A percentile compares a stretch with the other conserved stretches of the same genome.
phyloP scores from a whole-genome alignment of 2,797 vertebrate species.

The Pristis pectinata region DNA sequence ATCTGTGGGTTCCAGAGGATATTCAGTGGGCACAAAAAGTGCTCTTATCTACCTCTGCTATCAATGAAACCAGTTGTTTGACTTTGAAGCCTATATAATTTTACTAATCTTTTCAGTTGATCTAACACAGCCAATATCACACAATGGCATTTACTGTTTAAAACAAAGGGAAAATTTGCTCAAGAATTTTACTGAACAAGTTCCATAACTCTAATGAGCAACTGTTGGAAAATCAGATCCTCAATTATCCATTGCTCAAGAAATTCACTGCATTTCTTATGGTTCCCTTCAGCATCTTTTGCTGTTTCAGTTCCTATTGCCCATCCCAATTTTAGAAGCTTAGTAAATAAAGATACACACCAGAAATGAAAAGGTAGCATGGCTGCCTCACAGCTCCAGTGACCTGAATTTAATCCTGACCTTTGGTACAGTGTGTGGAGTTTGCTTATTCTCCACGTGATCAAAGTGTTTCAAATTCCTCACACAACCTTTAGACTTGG shows the following conservation, averaged over 20 bases:
- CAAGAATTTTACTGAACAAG: not conserved
- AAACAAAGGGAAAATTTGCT: not conserved
- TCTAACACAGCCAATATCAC: not conserved
- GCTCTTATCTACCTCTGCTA: not conserved
- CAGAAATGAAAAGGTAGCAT: no score
- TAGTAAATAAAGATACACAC: not conserved
- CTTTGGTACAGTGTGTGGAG: no score
- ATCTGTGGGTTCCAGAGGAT: not conserved
- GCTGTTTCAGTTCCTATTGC: not conserved
- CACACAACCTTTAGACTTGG: no score
- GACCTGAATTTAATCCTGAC: no score
- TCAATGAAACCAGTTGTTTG: not conserved
- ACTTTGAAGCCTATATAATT: not conserved
- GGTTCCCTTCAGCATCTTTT: no score
- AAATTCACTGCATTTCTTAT: not conserved
- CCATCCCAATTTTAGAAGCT: not conserved
- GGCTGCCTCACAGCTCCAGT: no score
- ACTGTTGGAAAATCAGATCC: not conserved
- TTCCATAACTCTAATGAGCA: not conserved
- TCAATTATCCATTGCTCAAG: not conserved
- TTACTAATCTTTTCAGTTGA: not conserved
- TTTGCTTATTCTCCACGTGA: no score
- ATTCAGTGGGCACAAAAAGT: not conserved
- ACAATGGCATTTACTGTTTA: not conserved
- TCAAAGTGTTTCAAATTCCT: no score